Percentiles rank a stretch among this genome's conserved stretches.
These are phyloP conservation scores for Alauda arvensis DNA, from an alignment of 2,797 vertebrate genomes.

Conservation along the genomic window DNA sequence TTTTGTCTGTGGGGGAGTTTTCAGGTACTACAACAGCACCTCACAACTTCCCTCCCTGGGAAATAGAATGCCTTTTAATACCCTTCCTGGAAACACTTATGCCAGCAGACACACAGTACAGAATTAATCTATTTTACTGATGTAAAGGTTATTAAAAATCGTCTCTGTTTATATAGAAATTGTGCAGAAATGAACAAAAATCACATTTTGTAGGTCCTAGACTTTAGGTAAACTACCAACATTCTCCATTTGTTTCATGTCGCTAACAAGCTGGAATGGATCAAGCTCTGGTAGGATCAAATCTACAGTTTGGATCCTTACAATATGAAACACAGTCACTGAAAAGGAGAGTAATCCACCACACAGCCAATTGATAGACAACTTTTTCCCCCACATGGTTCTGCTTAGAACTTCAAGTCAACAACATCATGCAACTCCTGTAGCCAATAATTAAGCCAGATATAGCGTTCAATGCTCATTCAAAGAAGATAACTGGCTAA, in stretches of 20 bases:
- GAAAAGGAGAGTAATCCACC: not conserved
- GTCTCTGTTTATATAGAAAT: not conserved
- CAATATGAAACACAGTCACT: not conserved
- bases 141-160: not conserved
- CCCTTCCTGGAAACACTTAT: not conserved
- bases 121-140: not conserved
- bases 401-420: not conserved
- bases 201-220: not conserved
- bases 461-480: accelerated
- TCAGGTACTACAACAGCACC: not conserved
- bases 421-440: not conserved
- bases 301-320: not conserved
- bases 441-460: not conserved
- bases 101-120: not conserved
- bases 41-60: not conserved
- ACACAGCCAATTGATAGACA: not conserved
- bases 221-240: not conserved
- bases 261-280: not conserved
- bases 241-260: not conserved
- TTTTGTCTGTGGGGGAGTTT: not conserved
- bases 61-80: not conserved
- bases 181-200: not conserved
- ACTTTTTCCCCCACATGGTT: not conserved
- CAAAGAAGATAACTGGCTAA: not conserved
- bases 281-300: not conserved